Evolutionary conservation across 2,113 vertebrate species (phyloP), one percentile per base, ranked within the genome.

Genomic region (Chinchilla lanigera): DNA sequence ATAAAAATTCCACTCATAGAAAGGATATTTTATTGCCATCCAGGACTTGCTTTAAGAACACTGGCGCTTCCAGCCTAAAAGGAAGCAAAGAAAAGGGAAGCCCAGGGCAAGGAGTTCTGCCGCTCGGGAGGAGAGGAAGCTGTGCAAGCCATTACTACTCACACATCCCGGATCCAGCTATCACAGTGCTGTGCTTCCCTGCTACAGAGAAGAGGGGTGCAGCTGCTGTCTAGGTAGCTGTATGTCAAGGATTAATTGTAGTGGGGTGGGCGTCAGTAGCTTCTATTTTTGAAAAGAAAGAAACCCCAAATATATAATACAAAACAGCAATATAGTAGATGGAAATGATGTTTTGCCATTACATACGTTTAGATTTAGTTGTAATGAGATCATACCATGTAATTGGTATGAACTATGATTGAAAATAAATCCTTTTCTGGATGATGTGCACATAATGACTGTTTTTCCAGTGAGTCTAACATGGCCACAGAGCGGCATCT

Each of bases 71-170:
- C 2, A 92, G 24, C 7, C 12, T 38, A 54, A 69, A 90, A 50
- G 11, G 82, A 93, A 3, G 14, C 60, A 84, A 9, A 17, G 1
- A 50, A 60, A 87, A 52, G 30, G 1, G 2, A 90, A 56, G 0
- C 1, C 1, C 44, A 58, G 17, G 19, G 3, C 0, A 14, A 75
- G 20, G 6, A 1, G 12, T 1, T 60, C 67, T 73, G 24, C 35
- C 26, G 86, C 13, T 22, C 19, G 63, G 10, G 13, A 54, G 12
- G 9, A 44, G 19, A 90, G 13, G 19, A 65, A 65, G 6, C 22
- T 26, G 3, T 24, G 38, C 9, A 22, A 41, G 5, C 13, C 20
- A 35, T 24, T n/a, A 13, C 11, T n/a, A 41, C 3, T 14, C 6
- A 0, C 56, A 41, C 6, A 47, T 33, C 16, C 3, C 26, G 56